Base-by-base conservation (phyloP, 64 coral and sea anemone genomes). In the Stylophora pistillata region DNA sequence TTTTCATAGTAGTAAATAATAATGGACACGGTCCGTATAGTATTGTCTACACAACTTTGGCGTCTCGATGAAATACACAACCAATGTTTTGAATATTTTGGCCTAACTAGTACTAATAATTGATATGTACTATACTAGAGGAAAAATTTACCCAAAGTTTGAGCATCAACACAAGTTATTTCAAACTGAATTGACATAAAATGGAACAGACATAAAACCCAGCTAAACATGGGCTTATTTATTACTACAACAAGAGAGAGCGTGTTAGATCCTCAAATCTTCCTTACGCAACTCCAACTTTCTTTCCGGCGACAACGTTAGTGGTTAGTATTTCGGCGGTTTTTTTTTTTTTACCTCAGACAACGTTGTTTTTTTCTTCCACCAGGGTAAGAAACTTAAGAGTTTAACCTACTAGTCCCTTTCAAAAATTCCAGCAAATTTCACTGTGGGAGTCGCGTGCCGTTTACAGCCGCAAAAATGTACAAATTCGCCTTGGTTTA, bases 371-470 rank as follows among this genome's bases (percentile, higher is more conserved):
- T 47, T 47, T 47, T 47, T 4, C 37, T 47, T 47, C 37, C 37
- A 47, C 37, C 3, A 7, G 37, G 7, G 37, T 47, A 47, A 47
- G 37, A 47, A 7, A 47, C 37, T 7, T 4, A 47, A 47, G 37
- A 47, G 37, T 47, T 0, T 47, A 47, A 47, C 37, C 0, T 47
- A 47, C 37, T 47, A 47, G 37, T 47, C 37, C 37, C 37, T 47
- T 47, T 47, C 37, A 47, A 47, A 83, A 53, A 68, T 83, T 69
- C 80, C 60, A 27, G 37, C 37, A 47, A 47, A 47, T 47, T 47
- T 47, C 37, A 47, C 37, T 47, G 7, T 4, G 37, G 37, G 13
- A 33, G 80, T 83, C 80, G 80, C 80, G 80, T 83, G 80, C 80
- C 78, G 31, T 69, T 83, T 34, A 23, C 58, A 31, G 60, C 18